Evolutionary conservation across 2,113 vertebrate species (phyloP), one percentile per base, ranked within the genome.

Genomic region (Poecilia latipinna): DNA sequence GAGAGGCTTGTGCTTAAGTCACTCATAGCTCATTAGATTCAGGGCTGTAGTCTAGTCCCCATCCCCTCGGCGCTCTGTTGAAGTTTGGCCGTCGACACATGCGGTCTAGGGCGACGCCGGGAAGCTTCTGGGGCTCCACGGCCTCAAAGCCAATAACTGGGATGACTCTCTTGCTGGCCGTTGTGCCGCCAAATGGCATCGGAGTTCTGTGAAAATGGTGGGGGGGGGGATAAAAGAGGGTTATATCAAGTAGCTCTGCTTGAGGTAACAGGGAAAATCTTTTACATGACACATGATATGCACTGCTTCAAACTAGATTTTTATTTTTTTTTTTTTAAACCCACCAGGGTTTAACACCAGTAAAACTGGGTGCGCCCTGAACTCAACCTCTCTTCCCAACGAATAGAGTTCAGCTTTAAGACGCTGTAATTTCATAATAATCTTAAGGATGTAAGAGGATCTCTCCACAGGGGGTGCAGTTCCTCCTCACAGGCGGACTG

Each of bases 1-100:
- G 31, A 65, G 77, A 73, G 0, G 68, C 60, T 72, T 61, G 61
- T 28, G 31, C 66, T 69, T 70, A 65, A 2, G 0, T 0, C 0
- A 8, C 12, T 96, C 95, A 99, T 93, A 98, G 94, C 77, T 99
- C 97, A 0, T 94, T 96, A 0, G 97, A 97, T 83, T 98, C 97
- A 0, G 97, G 97, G 42, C 92, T 89, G 62, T 93, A 91, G 66
- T 91, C 79, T 12, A 80, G 82, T 87, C 84, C 88, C 95, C 98
- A 99, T 64, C 97, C 97, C 3, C 82, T 95, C 0, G 97, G 95
- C 39, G 93, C 93, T 82, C 96, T 94, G 95, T 99, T 99, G 91
- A 99, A 99, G 90, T 93, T 96, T 80, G 92, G 97, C 65, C 96
- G 92, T 60, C 82, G 93, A 65, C 90, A 88, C 69, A 97, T 93